Evolutionary conservation across 2,113 vertebrate genomes (phyloP).

Genomic region (Etia nguti): DNA sequence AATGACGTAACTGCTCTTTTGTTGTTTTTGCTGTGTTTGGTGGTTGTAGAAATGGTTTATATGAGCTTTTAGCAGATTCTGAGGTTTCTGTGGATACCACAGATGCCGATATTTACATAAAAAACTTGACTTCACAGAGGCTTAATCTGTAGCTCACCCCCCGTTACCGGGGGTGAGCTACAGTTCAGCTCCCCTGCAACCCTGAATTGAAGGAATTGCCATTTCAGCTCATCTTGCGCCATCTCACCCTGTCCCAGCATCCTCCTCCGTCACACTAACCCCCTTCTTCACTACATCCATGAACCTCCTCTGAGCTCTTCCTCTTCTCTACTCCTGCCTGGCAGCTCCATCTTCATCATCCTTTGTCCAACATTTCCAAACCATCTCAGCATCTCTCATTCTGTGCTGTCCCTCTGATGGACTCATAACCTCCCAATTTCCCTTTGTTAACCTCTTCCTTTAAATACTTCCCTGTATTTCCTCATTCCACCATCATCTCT

Average conservation of each 20-base stretch:
- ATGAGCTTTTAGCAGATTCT: neutral
- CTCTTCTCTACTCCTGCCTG: neutral
- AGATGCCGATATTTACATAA: neutral
- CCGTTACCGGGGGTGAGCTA: too few relatives aligned
- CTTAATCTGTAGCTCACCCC: neutral
- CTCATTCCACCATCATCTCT: neutral
- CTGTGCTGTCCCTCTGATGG: neutral
- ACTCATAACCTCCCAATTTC: neutral
- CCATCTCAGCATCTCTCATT: neutral
- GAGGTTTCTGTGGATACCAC: fast-evolving
- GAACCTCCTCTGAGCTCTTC: neutral
- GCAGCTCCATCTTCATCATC: neutral
- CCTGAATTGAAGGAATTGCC: neutral
- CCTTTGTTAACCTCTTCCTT: neutral
- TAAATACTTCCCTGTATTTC: neutral
- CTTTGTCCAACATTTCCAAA: neutral
- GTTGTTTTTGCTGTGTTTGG: neutral
- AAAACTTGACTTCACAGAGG: neutral
- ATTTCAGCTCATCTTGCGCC: neutral
- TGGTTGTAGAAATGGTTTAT: neutral
- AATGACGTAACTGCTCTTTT: neutral
- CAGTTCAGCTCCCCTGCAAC: neutral
- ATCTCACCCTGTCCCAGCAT: neutral
- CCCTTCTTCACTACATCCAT: neutral
- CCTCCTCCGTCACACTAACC: neutral